These are phyloP conservation scores for Gymnothorax reevesii DNA, from an alignment of 2,797 vertebrate species.

Conservation along the genomic window DNA sequence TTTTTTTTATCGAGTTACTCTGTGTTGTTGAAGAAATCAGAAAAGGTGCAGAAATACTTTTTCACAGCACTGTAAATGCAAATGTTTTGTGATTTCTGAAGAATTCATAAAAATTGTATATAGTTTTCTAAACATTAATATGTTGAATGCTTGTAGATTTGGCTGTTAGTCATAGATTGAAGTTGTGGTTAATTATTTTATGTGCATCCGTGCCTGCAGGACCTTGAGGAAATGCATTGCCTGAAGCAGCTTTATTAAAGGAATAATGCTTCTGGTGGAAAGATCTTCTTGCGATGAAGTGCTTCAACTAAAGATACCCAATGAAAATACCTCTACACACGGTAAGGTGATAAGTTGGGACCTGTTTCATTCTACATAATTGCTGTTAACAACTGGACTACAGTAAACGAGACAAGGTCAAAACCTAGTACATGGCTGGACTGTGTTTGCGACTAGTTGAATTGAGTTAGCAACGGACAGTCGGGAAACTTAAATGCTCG, in stretches of 20 bases:
- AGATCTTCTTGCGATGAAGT: constrained; percentile 52
- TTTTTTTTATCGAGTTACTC: too few relatives aligned
- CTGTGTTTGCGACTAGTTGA: too few relatives aligned
- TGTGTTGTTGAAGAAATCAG: too few relatives aligned
- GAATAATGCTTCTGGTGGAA: constrained; percentile 54
- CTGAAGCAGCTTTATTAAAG: constrained; percentile 21
- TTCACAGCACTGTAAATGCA: too few relatives aligned
- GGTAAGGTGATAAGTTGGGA: constrained; percentile 51
- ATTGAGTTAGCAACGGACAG: too few relatives aligned
- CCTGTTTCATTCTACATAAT: not conserved
- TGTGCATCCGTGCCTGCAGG: constrained; percentile 23
- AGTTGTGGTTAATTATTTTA: constrained; percentile 10
- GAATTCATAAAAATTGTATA: not conserved
- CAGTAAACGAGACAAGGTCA: too few relatives aligned
- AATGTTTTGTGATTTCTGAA: not conserved
- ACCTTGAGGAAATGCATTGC: not conserved
- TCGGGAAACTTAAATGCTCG: too few relatives aligned
- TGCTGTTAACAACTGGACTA: not conserved
- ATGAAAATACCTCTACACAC: constrained; percentile 65
- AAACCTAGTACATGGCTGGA: too few relatives aligned
- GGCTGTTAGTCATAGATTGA: not conserved
- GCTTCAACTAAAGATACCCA: constrained; percentile 53
- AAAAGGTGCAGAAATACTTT: too few relatives aligned
- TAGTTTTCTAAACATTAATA: not conserved
- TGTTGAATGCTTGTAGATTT: not conserved